Conservation (phyloP, 1,140 invertebrate species). For the Dryas iulia region DNA sequence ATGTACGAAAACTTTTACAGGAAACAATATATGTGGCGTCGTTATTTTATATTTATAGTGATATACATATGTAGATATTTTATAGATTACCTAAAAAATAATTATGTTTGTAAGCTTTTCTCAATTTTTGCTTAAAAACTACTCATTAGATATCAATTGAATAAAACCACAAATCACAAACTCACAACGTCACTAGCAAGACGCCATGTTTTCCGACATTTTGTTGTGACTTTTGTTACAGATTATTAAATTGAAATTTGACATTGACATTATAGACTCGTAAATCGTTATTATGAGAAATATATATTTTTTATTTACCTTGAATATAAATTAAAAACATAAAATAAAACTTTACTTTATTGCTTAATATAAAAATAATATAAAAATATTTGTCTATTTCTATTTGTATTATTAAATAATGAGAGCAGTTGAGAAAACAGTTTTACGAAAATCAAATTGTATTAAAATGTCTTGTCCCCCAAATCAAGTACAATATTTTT, state of each 20-base stretch:
- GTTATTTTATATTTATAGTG: neutral
- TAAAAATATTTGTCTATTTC: no score
- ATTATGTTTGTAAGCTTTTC: neutral
- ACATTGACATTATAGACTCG: neutral
- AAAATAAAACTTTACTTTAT: no score
- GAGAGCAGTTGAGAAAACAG: no score
- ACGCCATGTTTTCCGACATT: slow-evolving; percentile 22
- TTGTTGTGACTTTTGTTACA: neutral
- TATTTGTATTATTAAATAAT: no score
- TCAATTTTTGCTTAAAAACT: neutral
- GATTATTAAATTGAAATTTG: neutral
- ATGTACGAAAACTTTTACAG: neutral
- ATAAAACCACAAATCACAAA: slow-evolving; percentile 2
- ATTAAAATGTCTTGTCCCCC: no score
- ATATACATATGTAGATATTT: neutral
- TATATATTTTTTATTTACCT: no score
- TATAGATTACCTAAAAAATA: slow-evolving; percentile 11
- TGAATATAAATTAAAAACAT: no score
- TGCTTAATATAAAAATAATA: no score
- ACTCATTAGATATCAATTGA: neutral
- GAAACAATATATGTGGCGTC: neutral
- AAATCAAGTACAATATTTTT: no score
- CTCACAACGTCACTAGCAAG: slow-evolving; percentile 18
- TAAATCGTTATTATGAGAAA: no score
- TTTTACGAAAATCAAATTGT: no score